Evolutionary conservation across 35 echinoderm and acorn worm genomes (phyloP), one percentile per base, ranked within the genome.

Genomic region (Lytechinus variegatus): DNA sequence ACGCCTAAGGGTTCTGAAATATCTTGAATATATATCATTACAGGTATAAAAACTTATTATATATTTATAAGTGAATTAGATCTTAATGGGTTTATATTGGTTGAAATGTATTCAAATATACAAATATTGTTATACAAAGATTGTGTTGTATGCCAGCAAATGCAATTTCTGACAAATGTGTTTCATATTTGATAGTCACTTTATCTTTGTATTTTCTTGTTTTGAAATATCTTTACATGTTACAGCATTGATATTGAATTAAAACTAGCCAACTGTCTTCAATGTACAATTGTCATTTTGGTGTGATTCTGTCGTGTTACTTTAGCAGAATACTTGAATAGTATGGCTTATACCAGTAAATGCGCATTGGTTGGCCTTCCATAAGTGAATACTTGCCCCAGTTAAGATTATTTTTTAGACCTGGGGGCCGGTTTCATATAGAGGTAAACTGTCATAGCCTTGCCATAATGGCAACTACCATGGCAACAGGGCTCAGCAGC

Each of bases 201-300:
- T 79, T 79, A 24, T 24, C 54, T 93, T 53, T 93, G 53, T 93
- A 93, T 93, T 93, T 93, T 55, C 92, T 53, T 93, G 92, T 93
- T 54, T 93, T 93, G 92, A 93, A 93, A 56, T 53, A 57, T 56
- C 27, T 93, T 93, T 57, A 57, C 92, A 54, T 93, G 92, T 93
- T 93, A 56, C 55, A 93, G 53, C 53, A 93, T 57, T 93, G 92
- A 93, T 93, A 93, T 93, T 79, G 11, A 27, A 93, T 53, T 93
- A 93, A 57, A 93, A 55, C 28, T 55, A 93, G 88, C 66, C 66
- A 54, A 90, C 92, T 93, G 92, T 93, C 55, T 54, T 93, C 27
- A 93, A 93, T 93, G 92, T 93, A 55, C 1, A 9, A 52, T 54
- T 44, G 33, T 44, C 33, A 44, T 44, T 44, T 44, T 44, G 33